Evolutionary conservation across 2,888 invertebrate genomes (phyloP).

Genomic region (Cephalotes varians): DNA sequence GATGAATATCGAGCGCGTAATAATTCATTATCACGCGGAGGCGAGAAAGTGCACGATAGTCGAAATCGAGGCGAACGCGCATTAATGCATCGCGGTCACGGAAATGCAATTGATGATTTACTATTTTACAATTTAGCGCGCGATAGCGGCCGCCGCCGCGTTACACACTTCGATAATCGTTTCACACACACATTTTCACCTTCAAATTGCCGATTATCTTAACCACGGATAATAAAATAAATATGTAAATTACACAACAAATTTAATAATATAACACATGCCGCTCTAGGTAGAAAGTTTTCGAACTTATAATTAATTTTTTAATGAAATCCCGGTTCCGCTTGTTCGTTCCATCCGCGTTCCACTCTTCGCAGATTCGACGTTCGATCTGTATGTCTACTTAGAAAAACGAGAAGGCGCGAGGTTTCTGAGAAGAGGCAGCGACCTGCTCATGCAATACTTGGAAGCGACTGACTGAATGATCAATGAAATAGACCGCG

Average conservation of each 20-base stretch:
- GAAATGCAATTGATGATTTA: slow-evolving; percentile 51
- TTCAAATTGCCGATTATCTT: slow-evolving; percentile 34
- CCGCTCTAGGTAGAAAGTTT: background rate
- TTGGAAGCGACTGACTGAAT: slow-evolving; percentile 73
- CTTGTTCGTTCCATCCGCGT: background rate
- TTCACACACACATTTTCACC: slow-evolving; percentile 43
- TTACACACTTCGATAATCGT: slow-evolving; percentile 42
- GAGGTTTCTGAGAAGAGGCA: slow-evolving; percentile 59
- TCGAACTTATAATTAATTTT: background rate
- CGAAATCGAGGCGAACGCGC: slow-evolving; percentile 42
- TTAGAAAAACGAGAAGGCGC: background rate
- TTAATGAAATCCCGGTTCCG: background rate
- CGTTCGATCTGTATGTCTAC: background rate
- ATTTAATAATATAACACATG: background rate
- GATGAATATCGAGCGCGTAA: slow-evolving; percentile 36
- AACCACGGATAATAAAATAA: background rate
- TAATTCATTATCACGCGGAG: slow-evolving; percentile 36
- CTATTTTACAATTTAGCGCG: slow-evolving; percentile 43
- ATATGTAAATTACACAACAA: background rate
- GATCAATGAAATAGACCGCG: slow-evolving; percentile 83
- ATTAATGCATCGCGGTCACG: slow-evolving; percentile 40
- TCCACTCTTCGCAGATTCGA: slow-evolving; percentile 10
- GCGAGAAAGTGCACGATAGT: slow-evolving; percentile 52
- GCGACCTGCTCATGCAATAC: slow-evolving; percentile 62
- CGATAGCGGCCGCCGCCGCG: slow-evolving; percentile 32